Conservation (phyloP, 2,113 vertebrate genomes). For the Mungos mungo region DNA sequence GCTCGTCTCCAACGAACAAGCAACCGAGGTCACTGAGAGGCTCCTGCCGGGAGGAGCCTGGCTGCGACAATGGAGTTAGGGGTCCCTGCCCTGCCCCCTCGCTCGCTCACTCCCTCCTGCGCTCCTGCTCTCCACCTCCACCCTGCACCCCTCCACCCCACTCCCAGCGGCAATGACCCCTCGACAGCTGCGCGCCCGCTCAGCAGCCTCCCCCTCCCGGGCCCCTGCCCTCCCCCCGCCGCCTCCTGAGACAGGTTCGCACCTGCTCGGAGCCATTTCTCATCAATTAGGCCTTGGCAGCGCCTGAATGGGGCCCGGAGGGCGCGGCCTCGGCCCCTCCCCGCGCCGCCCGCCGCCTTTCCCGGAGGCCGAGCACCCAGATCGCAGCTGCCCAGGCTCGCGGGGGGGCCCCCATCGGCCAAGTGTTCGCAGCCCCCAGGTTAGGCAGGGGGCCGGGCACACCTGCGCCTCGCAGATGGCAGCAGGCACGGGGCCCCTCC, state of each 20-base stretch:
- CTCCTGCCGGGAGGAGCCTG: not conserved
- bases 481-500: conserved; percentile 18
- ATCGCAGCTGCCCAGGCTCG: conserved; percentile 71
- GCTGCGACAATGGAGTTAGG: not conserved
- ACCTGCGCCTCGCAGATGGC: conserved; percentile 83
- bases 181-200: conserved; percentile 81
- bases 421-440: conserved; percentile 80
- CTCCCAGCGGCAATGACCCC: conserved; percentile 71
- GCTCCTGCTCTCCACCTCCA: not conserved
- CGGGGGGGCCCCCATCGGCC: conserved; percentile 72
- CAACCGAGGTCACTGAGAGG: not conserved
- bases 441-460: conserved; percentile 46
- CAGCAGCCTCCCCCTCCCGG: conserved; percentile 37
- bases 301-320: conserved; percentile 61
- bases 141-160: conserved; percentile 5
- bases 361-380: conserved; percentile 57
- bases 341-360: not conserved
- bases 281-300: conserved; percentile 84
- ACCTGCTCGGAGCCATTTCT: conserved; percentile 86
- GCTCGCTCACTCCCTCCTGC: not conserved
- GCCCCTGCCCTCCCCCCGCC: conserved; percentile 59
- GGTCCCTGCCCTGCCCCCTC: not conserved
- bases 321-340: conserved; percentile 44
- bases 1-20: not conserved
- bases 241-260: conserved; percentile 86